These are phyloP conservation scores for Pelusios castaneus DNA, from an alignment of 2,113 vertebrate genomes.

Conservation along the genomic window DNA sequence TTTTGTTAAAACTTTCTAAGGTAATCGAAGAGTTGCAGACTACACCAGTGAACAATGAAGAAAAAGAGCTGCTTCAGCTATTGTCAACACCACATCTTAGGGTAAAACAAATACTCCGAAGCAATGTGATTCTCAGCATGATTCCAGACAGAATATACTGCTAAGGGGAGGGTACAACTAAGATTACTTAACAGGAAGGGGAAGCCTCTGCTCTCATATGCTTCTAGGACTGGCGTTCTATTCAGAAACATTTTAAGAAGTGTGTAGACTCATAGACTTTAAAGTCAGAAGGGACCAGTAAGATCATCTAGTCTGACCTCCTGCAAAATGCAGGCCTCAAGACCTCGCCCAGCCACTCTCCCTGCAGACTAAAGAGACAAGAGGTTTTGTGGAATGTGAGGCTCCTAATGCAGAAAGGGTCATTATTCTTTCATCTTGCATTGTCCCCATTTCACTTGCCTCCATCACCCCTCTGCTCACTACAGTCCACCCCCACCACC, in stretches of 20 bases:
- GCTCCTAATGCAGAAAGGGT: neutral
- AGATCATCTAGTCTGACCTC: too few species aligned
- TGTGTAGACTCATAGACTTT: too few species aligned
- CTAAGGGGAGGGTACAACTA: neutral
- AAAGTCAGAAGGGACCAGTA: too few species aligned
- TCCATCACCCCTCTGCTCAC: neutral
- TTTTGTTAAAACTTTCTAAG: conserved; percentile 69
- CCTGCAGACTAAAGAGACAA: neutral
- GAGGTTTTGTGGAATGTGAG: accelerated
- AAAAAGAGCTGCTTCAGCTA: conserved; percentile 89
- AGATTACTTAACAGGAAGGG: neutral
- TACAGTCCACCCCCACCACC: neutral
- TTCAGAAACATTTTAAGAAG: neutral
- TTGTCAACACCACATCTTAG: conserved; percentile 91
- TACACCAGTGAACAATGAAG: conserved; percentile 82
- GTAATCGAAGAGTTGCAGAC: conserved; percentile 92
- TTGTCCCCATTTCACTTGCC: neutral
- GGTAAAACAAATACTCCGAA: conserved; percentile 73
- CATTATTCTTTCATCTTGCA: neutral
- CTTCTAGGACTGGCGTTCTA: neutral
- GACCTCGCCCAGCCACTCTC: too few species aligned
- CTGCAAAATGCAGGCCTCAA: too few species aligned
- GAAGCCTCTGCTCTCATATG: neutral
- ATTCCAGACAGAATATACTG: neutral
- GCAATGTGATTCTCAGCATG: neutral